Evolutionary conservation across 2,888 invertebrate species (phyloP).

Genomic region (Erynnis tages): DNA sequence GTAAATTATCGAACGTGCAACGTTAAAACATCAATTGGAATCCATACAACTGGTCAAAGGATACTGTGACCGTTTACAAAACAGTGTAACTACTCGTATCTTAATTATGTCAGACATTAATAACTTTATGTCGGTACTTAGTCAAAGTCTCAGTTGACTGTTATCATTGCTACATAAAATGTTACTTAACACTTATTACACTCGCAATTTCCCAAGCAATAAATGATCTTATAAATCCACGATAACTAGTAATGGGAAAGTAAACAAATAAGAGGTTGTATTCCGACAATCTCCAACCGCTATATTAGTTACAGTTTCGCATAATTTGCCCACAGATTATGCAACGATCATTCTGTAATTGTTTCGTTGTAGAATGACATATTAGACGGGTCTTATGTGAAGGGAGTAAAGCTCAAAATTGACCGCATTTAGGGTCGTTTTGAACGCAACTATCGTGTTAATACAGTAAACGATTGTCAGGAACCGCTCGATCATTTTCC

Average conservation of each 20-base stretch:
- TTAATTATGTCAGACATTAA: not conserved
- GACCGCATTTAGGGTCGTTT: not conserved
- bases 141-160: not conserved
- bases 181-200: constrained; percentile 1
- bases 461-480: constrained; percentile 28
- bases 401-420: constrained; percentile 13
- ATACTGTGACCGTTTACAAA: no score
- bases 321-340: constrained; percentile 26
- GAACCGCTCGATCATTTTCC: constrained; percentile 28
- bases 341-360: constrained; percentile 27
- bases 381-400: not conserved
- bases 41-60: no score
- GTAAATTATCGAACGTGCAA: no score
- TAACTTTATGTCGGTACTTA: not conserved
- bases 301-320: constrained; percentile 26
- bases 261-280: constrained; percentile 22
- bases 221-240: constrained; percentile 8
- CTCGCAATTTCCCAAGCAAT: constrained; percentile 2
- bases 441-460: constrained; percentile 15
- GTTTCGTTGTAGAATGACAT: constrained; percentile 12
- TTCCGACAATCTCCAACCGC: constrained; percentile 23
- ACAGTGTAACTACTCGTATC: no score
- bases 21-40: no score
- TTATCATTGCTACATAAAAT: not conserved
- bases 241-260: constrained; percentile 8